Evolutionary conservation across 2,888 invertebrate genomes (phyloP), one percentile per base, ranked within the genome.

Genomic region (Archips crataeganus): DNA sequence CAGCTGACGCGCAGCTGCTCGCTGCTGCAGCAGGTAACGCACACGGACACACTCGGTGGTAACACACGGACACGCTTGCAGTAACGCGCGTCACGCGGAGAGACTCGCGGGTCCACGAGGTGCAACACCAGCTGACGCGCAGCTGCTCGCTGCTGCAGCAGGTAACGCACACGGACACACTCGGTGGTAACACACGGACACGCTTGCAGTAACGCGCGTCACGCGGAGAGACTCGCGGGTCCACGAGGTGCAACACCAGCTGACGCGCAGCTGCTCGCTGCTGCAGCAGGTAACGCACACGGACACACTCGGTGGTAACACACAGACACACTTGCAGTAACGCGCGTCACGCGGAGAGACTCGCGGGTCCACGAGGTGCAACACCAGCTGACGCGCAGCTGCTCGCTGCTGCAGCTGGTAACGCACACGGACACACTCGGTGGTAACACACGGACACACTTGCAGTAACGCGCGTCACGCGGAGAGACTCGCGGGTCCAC

Each of bases 41-140:
- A 45, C 36, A 36, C 36, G 0, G 36, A 39, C 5, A 39, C 39
- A 39, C 39, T n/a, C n/a, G n/a, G n/a, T n/a, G n/a, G n/a, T 36
- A 6, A 36, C 36, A 36, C 3, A 36, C 36, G 1, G 36, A 36
- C 36, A 36, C 36, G 6, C 36, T 36, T n/a, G n/a, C n/a, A 96
- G 96, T 32, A 98, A 97, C 89, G 97, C 98, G 1, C 96, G 97
- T 8, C 97, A 98, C 89, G 97, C 98, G 0, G 99, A 99, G 83
- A 96, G 98, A 67, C 95, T 99, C 97, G 49, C 96, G 98, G 81
- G 97, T 98, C 0, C 96, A 97, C 64, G 97, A 98, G 77, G 95
- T 99, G 13, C 97, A 98, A 0, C 96, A 97, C 81, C 97, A 98
- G 83, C 89, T 99, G 70, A 96, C 97, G 51, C 95, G 97, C 39